phyloP scores from a whole-genome alignment of 2,113 vertebrate species.

The Coregonus clupeaformis region DNA sequence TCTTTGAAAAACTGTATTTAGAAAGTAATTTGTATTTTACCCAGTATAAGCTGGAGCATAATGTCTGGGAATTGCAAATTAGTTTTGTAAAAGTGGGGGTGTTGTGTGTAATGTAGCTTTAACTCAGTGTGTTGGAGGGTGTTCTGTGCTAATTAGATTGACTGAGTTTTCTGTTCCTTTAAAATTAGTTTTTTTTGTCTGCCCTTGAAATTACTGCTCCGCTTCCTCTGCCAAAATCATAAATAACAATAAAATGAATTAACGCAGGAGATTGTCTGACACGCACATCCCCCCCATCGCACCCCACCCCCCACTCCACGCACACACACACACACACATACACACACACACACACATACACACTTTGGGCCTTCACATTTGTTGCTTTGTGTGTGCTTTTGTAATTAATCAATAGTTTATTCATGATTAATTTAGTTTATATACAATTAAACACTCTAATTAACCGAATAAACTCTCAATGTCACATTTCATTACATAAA shows the following conservation, averaged over 20 bases:
- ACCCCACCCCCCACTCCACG: no score
- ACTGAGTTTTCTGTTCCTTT: constrained; percentile 5
- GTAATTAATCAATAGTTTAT: background rate
- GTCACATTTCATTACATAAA: constrained; percentile 10
- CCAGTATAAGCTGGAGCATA: constrained; percentile 26
- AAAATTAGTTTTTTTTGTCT: constrained; percentile 16
- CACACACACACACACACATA: background rate
- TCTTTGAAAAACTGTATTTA: constrained; percentile 10
- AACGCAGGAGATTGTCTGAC: background rate
- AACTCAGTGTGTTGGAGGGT: constrained; percentile 7
- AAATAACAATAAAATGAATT: constrained; percentile 18
- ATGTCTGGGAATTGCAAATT: constrained; percentile 40
- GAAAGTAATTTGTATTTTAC: constrained; percentile 30
- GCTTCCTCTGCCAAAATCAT: background rate
- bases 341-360: background rate
- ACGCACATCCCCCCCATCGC: background rate
- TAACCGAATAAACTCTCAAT: background rate
- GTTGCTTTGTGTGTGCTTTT: background rate
- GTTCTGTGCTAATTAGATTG: constrained; percentile 32
- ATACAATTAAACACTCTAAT: background rate
- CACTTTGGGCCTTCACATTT: background rate
- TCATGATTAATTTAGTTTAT: background rate
- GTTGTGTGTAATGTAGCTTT: background rate
- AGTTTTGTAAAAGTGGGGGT: constrained; percentile 18
- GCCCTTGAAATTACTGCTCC: constrained; percentile 29